Evolutionary conservation across 2,113 vertebrate species (phyloP), one percentile per base, ranked within the genome.

Genomic region (Hoplias malabaricus): DNA sequence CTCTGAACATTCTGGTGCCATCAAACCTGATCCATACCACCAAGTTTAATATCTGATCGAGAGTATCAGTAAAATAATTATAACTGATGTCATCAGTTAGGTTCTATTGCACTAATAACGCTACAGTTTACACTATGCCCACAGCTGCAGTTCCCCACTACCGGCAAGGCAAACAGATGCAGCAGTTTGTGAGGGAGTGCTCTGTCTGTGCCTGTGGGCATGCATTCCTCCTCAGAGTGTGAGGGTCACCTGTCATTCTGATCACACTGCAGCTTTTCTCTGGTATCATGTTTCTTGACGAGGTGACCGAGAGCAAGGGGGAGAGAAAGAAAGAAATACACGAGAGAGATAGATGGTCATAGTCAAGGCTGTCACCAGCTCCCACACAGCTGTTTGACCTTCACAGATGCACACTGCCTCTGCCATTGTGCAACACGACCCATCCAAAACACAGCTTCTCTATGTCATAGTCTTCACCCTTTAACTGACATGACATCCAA

Each of bases 231-330:
- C 27, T 29, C 19, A 5, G 59, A 74, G 23, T 62, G 75, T 68
- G 67, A 82, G 76, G 78, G 82, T 91, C 89, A 90, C 90, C 90
- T 92, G 91, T 88, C 65, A 75, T 69, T n/a, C 82, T 72, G 43
- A 74, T 82, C 85, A 90, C 86, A 87, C 88, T 72, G n/a, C 13
- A 43, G 54, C 73, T 87, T 90, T 84, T 88, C 79, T 81, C 70
- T 56, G 54, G 57, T 43, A 75, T 78, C 81, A 53, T 75, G 69
- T 85, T 80, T 83, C 81, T 36, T 43, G 71, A 74, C 66, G 77
- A 75, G 48, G 61, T 21, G 42, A 73, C 79, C 74, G 77, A 69
- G 25, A 57, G 36, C 11, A 7, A 43, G 31, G 9, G 29, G 9
- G 16, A 12, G 50, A 56, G 77, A 85, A 16, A 85, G 76, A 75